Evolutionary conservation across 2,888 invertebrate species (phyloP), one percentile per base, ranked within the genome.

Genomic region (Onchidella celtica): DNA sequence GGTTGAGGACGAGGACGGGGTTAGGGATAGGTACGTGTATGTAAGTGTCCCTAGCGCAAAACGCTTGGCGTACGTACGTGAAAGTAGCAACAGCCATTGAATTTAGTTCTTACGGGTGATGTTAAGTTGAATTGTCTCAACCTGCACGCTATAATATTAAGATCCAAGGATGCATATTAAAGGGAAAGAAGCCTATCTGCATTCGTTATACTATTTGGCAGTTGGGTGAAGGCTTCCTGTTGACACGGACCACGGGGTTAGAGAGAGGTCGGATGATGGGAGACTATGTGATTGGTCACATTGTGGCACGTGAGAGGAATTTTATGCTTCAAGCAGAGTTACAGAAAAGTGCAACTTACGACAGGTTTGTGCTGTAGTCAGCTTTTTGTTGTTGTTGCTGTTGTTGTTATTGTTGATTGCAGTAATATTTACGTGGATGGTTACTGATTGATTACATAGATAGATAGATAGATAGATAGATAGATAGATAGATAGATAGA

Each of bases 211-310:
- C n/a, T n/a, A n/a, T 32, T 36, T 3, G 27, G 9, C 61, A 75
- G 69, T 3, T 59, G 6, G 14, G 36, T 4, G 21, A 40, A 27
- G 69, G 61, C 27, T 59, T 78, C 32, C 21, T 78, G 6, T 38
- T 78, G 57, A 79, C 17, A 2, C 40, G 77, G 14, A 77, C 69
- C 11, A 36, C 68, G 11, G 47, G 40, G 2, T n/a, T 84, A 3
- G 81, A 38, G 27, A 87, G 86, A 83, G 88, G 87, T 11, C 85
- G 81, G 68, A 74, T 83, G 36, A 90, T 91, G 83, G 87, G 86
- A 1, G 89, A 90, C 59, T 90, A 87, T 83, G 88, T 89, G 2
- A 63, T 91, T 27, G 88, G 87, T 61, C 86, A 90, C 34, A 88
- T 91, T 17, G 84, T 90, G n/a, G 84, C 87, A 1, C 81, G 82